Evolutionary conservation across 2,797 vertebrate genomes (phyloP).

Genomic region (Fundulus diaphanus): DNA sequence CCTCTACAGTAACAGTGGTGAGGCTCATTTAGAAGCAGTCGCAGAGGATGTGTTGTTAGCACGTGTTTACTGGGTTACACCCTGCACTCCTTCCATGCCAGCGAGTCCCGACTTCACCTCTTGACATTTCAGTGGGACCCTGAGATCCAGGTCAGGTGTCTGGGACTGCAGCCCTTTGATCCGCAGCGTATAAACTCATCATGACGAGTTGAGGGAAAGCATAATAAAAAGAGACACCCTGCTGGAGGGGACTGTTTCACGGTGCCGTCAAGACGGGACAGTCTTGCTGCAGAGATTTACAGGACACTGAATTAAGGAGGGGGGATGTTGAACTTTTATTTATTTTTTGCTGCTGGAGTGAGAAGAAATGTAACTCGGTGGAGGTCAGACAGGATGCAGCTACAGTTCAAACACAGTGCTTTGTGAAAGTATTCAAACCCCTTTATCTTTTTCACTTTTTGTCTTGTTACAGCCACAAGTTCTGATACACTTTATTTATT

Average conservation of each 20-base stretch:
- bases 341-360: conserved; percentile 46
- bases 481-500: neutral
- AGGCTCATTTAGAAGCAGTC: conserved; percentile 56
- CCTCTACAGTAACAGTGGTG: conserved; percentile 18
- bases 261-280: conserved; percentile 47
- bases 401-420: neutral
- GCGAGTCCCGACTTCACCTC: conserved; percentile 69
- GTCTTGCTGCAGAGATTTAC: conserved; percentile 50
- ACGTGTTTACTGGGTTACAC: conserved; percentile 68
- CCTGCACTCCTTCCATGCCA: conserved; percentile 35
- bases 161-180: conserved; percentile 71
- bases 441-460: neutral
- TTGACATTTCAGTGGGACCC: conserved; percentile 77
- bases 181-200: conserved; percentile 65
- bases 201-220: conserved; percentile 64
- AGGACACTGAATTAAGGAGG: conserved; percentile 55
- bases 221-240: conserved; percentile 75
- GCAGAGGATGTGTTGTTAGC: conserved; percentile 69
- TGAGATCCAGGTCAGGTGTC: conserved; percentile 73
- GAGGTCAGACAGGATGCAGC: conserved; percentile 20
- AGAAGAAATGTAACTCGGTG: conserved; percentile 20
- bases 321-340: conserved; percentile 50
- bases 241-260: conserved; percentile 49
- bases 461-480: neutral
- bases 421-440: neutral